A percentile compares a stretch with the other conserved stretches of the same genome.
phyloP scores from a whole-genome alignment of 2,113 vertebrate genomes.

The Sorex araneus region DNA sequence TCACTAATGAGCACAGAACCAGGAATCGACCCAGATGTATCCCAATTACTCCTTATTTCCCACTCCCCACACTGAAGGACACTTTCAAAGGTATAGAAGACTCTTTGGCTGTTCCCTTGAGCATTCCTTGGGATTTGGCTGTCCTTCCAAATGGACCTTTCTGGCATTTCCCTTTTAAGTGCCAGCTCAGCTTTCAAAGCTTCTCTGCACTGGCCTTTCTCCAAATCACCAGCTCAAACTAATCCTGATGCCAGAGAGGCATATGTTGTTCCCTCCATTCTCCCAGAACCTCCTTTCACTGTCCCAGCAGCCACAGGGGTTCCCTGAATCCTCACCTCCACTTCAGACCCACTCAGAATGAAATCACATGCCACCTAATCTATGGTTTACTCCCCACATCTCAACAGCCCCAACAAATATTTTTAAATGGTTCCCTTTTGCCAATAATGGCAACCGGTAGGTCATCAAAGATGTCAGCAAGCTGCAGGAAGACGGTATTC shows the following conservation, averaged over 20 bases:
- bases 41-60: too few species aligned
- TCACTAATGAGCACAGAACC: too few species aligned
- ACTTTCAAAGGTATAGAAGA: too few species aligned
- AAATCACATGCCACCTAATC: slow-evolving; percentile 34
- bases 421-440: slow-evolving; percentile 65
- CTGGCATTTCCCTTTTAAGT: background rate
- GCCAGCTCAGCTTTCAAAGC: background rate
- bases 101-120: too few species aligned
- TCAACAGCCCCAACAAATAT: slow-evolving; percentile 54
- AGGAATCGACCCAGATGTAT: too few species aligned
- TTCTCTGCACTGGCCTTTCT: background rate
- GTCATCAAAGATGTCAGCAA: slow-evolving; percentile 81
- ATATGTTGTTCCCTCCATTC: background rate
- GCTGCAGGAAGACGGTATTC: slow-evolving; percentile 66
- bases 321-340: background rate
- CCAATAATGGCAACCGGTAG: slow-evolving; percentile 70
- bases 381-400: background rate
- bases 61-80: too few species aligned
- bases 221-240: slow-evolving; percentile 1
- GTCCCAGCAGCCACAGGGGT: background rate
- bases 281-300: background rate
- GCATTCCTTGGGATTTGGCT: too few species aligned
- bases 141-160: too few species aligned
- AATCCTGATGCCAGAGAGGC: background rate
- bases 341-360: background rate